These are phyloP conservation scores for Propithecus perrieri DNA, from an alignment of 2,797 vertebrate genomes.

Conservation along the genomic window DNA sequence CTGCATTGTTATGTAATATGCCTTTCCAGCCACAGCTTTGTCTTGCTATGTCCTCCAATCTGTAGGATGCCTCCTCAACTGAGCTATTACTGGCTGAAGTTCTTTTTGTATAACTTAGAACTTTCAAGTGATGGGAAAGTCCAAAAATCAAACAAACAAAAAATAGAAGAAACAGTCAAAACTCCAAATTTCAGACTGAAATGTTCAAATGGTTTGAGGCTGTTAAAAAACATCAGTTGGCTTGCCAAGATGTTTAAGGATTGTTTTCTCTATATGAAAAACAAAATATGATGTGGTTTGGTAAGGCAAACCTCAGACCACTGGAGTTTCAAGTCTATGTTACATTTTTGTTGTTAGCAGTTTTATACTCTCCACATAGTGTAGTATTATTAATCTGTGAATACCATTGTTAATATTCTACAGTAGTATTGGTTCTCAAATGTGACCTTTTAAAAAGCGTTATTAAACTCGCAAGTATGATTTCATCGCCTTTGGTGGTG, in stretches of 20 bases:
- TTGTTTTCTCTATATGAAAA: conserved; percentile 66
- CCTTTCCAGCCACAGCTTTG: neutral
- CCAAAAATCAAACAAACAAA: conserved; percentile 41
- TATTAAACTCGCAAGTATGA: conserved; percentile 22
- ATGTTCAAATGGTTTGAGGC: conserved; percentile 51
- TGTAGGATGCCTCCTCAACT: neutral
- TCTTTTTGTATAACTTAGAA: conserved; percentile 35
- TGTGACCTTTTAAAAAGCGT: conserved; percentile 41
- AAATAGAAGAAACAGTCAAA: conserved; percentile 56
- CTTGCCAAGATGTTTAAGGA: conserved; percentile 64
- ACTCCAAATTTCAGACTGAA: conserved; percentile 54
- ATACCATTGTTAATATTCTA: conserved; percentile 43
- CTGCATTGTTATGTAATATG: conserved; percentile 61
- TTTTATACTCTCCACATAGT: neutral
- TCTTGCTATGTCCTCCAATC: neutral
- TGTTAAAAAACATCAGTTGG: conserved; percentile 51
- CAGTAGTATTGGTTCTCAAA: conserved; percentile 35
- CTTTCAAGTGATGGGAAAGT: conserved; percentile 43
- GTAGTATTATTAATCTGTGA: conserved; percentile 36
- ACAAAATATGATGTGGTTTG: conserved; percentile 53
- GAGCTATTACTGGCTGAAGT: conserved; percentile 47
- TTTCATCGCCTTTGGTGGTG: conserved; percentile 9
- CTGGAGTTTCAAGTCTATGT: conserved; percentile 39
- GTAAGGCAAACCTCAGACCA: conserved; percentile 59
- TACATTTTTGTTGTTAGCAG: conserved; percentile 52